A percentile compares a stretch with the other conserved stretches of the same genome.
phyloP scores from a whole-genome alignment of 2,888 invertebrate species.

The Calameuta filiformis region DNA sequence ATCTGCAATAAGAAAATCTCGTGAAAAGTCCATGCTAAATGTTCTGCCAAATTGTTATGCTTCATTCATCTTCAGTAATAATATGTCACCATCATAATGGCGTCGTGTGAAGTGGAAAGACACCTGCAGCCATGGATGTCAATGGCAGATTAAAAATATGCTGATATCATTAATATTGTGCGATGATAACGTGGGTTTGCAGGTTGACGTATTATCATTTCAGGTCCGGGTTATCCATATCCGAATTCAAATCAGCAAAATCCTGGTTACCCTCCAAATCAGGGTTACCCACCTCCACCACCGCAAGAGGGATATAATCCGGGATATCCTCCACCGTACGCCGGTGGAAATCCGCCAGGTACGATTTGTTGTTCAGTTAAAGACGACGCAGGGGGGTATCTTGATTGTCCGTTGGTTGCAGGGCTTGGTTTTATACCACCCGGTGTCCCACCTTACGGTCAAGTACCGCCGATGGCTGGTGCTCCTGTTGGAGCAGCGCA shows the following conservation, averaged over 20 bases:
- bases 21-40: no score
- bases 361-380: neutral
- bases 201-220: slow-evolving; percentile 11
- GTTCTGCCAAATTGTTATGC: no score
- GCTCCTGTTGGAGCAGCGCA: slow-evolving; percentile 16
- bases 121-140: no score
- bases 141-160: no score
- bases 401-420: slow-evolving; percentile 12
- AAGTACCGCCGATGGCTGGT: slow-evolving; percentile 27
- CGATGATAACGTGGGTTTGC: no score
- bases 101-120: no score
- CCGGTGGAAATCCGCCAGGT: slow-evolving; percentile 35
- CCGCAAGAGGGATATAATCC: slow-evolving; percentile 26
- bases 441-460: slow-evolving; percentile 45
- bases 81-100: no score
- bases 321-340: slow-evolving; percentile 46
- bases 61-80: no score
- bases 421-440: slow-evolving; percentile 43
- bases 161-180: no score
- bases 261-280: slow-evolving; percentile 47
- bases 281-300: slow-evolving; percentile 30
- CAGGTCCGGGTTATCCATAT: slow-evolving; percentile 43
- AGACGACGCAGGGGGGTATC: no score
- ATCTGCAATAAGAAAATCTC: no score
- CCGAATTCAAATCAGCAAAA: slow-evolving; percentile 37